These are phyloP conservation scores for Macropus fuliginosus DNA, from an alignment of 2,797 vertebrate species.

Conservation along the genomic window DNA sequence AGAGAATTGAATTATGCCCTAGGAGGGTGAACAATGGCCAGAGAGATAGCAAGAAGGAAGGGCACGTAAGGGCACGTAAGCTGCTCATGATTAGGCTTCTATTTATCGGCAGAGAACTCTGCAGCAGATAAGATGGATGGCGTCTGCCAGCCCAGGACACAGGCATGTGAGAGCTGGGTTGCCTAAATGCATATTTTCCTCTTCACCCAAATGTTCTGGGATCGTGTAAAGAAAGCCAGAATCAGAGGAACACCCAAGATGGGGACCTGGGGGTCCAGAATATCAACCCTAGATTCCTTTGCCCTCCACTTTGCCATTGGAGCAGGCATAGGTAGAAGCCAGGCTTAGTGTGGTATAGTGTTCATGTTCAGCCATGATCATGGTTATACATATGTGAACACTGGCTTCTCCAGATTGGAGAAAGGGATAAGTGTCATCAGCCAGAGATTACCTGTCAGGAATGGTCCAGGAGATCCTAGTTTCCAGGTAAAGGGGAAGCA, in stretches of 20 bases:
- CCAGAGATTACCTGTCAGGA: neutral
- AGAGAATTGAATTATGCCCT: neutral
- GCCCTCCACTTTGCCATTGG: neutral
- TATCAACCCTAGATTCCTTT: neutral
- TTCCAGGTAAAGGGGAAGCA: neutral
- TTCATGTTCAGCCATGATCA: neutral
- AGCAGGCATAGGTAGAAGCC: neutral
- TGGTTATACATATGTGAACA: neutral
- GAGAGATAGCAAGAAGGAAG: neutral
- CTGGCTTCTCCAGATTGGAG: neutral
- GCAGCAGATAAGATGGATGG: neutral
- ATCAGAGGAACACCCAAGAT: neutral
- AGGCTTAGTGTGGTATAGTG: neutral
- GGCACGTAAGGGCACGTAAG: neutral
- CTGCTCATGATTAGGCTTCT: neutral
- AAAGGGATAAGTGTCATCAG: neutral
- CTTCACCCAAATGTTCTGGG: neutral
- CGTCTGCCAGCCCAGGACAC: neutral
- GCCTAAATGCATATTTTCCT: neutral
- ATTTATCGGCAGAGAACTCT: neutral
- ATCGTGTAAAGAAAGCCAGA: neutral
- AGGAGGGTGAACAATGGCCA: neutral
- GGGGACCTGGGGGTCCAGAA: neutral
- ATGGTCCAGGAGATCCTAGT: neutral
- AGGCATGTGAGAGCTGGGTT: neutral